Evolutionary conservation across 1,140 invertebrate species (phyloP).

Genomic region (Propsilocerus akamusi): DNA sequence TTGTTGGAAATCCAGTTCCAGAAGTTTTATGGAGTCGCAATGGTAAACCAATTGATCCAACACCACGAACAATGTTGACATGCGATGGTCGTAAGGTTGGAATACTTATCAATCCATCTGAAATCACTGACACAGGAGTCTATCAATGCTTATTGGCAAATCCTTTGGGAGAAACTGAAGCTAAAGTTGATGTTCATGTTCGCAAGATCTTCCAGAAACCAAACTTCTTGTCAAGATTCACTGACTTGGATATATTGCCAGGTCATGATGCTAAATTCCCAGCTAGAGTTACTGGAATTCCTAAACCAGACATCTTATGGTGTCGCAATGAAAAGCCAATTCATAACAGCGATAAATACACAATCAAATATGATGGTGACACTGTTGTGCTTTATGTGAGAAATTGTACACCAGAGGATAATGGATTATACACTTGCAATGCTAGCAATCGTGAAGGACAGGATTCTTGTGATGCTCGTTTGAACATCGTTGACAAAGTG

Average conservation of each 20-base stretch:
- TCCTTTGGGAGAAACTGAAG: slow-evolving; percentile 48
- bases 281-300: slow-evolving; percentile 66
- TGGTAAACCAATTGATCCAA: slow-evolving; percentile 39
- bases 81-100: slow-evolving; percentile 66
- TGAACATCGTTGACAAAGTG: slow-evolving; percentile 68
- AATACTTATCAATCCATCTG: slow-evolving; percentile 51
- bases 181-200: slow-evolving; percentile 47
- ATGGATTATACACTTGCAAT: slow-evolving; percentile 55
- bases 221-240: slow-evolving; percentile 62
- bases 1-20: slow-evolving; percentile 73
- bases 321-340: slow-evolving; percentile 56
- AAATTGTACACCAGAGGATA: slow-evolving; percentile 43
- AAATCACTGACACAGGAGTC: slow-evolving; percentile 50
- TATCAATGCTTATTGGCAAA: slow-evolving; percentile 59
- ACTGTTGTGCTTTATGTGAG: slow-evolving; percentile 53
- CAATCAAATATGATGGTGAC: slow-evolving; percentile 60
- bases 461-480: slow-evolving; percentile 47
- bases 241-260: slow-evolving; percentile 66
- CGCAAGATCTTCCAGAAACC: slow-evolving; percentile 65
- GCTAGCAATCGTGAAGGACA: slow-evolving; percentile 66
- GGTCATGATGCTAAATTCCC: slow-evolving; percentile 62
- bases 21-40: slow-evolving; percentile 71
- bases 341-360: slow-evolving; percentile 47
- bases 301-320: slow-evolving; percentile 73
- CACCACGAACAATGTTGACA: slow-evolving; percentile 43